Evolutionary conservation across 1,140 invertebrate species (phyloP), one percentile per base, ranked within the genome.

Genomic region (Branchinecta lindahli): DNA sequence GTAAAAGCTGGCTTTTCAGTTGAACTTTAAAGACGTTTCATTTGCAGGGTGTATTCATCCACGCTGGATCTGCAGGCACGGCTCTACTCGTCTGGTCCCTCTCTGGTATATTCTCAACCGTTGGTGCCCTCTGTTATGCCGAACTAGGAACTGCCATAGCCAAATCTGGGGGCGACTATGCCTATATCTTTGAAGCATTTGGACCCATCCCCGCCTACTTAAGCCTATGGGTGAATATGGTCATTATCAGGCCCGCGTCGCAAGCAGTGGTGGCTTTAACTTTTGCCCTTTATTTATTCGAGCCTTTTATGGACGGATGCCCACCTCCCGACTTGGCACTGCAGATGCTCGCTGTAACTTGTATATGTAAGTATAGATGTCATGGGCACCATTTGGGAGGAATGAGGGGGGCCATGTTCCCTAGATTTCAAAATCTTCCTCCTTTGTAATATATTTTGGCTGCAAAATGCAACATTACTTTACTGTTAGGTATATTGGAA

Each of bases 161-260:
- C 68, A 82, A 89, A 75, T 90, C 90, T 6, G 91, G 91, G 20
- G 91, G 90, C 65, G 91, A 94, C 77, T 94, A 92, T 79, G 89
- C 89, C 4, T 94, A 94, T 78, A 88, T 92, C 61, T 84, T 89
- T 76, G 85, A 87, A 44, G 88, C 91, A 45, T 94, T 94, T 77
- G 92, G 92, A 2, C 87, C 89, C n/a, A 79, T 96, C 10, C 86
- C 89, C 0, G 92, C 88, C 5, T 96, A 96, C 77, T 79, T 95
- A 18, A 84, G 88, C 68, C 80, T 95, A 21, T 96, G 93, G 93
- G 87, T 93, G 45, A 89, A 89, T 7, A 79, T 91, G 68, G 81
- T 92, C 44, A 89, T 93, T 73, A 90, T 95, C 71, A 82, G 91
- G 73, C 91, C 90, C 5, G 86, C 85, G 8, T 89, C 89, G 2